Conservation (phyloP, 2,797 vertebrate species). For the Myotis daubentonii region DNA sequence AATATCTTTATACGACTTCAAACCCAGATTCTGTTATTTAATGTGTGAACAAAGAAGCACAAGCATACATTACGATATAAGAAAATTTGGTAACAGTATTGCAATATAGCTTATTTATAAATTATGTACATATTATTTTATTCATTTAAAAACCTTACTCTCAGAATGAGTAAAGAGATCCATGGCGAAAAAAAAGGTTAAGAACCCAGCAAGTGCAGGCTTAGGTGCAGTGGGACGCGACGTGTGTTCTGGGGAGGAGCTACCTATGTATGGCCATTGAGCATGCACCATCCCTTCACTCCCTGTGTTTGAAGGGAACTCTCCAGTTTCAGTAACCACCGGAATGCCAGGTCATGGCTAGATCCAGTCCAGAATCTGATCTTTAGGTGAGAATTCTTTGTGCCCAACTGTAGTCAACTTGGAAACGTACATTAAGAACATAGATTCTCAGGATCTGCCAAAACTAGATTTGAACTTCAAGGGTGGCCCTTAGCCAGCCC, state of each 20-base stretch:
- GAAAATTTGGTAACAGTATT: not conserved
- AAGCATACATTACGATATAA: not conserved
- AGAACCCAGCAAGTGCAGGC: not conserved
- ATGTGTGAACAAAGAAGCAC: not conserved
- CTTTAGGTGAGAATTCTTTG: not conserved
- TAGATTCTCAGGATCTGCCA: not conserved
- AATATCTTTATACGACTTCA: not conserved
- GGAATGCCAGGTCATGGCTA: not conserved
- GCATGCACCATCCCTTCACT: not conserved
- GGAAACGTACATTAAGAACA: not conserved
- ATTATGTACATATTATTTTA: not conserved
- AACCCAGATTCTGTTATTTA: not conserved
- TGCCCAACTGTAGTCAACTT: not conserved
- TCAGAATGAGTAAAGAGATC: not conserved
- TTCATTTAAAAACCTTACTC: not conserved
- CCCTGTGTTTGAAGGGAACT: not conserved
- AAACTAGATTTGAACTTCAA: not conserved
- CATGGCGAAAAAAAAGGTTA: not conserved
- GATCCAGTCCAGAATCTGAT: not conserved
- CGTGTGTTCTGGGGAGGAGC: too few relatives aligned
- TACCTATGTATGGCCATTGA: not conserved
- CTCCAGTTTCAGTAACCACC: not conserved
- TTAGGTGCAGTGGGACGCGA: not conserved
- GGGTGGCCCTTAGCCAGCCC: not conserved
- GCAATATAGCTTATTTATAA: slow-evolving; percentile 4